Evolutionary conservation across 2,113 vertebrate species (phyloP), one percentile per base, ranked within the genome.

Genomic region (Syngnathus scovelli): DNA sequence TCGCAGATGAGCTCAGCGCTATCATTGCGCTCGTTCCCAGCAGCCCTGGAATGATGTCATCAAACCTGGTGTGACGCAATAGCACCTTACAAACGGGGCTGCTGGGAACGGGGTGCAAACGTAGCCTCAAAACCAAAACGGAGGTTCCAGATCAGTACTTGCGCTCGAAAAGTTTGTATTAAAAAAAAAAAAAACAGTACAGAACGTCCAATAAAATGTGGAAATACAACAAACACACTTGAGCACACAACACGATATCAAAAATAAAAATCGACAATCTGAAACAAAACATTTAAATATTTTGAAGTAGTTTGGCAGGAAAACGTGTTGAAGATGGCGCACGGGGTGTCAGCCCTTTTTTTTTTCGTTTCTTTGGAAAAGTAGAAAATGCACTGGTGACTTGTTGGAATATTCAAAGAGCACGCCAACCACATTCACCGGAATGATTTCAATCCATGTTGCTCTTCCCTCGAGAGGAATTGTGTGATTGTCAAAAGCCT

Each of bases 401-500:
- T n/a, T n/a, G 41, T 21, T n/a, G 9, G 69, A 76, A 68, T 69
- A 65, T 55, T 63, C 52, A 72, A 81, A 69, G 19, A 70, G 71
- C 63, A 69, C 54, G 41, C 4, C 23, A 38, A 68, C 58, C 36
- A 69, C 19, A 49, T 46, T 64, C 77, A 76, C 65, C 75, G 77
- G 82, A 85, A 87, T 84, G 83, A 64, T 75, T 78, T 66, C 15
- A 76, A 71, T 81, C 62, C n/a, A 10, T 44, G 61, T 23, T 62
- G 51, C 70, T 78, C 44, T 0, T 33, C 33, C 64, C 46, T 70
- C 7, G 6, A 64, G 65, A 65, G 69, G 44, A 52, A 67, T 75
- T 56, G 43, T 74, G 61, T 87, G 89, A 90, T 90, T 90, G 89
- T 90, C 89, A 81, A 65, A 76, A 86, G 86, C 89, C 75, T 84